Base-by-base conservation (phyloP, 2,888 invertebrate genomes). In the Sisyra nigra region DNA sequence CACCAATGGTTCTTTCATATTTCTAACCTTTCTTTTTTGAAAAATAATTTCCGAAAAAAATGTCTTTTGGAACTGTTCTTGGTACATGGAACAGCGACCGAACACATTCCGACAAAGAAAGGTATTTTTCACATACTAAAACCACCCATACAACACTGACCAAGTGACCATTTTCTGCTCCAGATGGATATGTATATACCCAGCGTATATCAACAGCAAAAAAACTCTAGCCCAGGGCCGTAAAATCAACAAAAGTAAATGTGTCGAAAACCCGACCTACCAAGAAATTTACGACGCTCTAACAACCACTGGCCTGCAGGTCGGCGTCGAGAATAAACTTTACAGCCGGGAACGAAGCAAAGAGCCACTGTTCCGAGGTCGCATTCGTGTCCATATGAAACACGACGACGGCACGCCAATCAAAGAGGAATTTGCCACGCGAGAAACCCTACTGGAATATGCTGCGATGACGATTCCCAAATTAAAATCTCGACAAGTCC, bases 151-250 rank as follows among this genome's bases (percentile, higher is more conserved):
- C 40, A 40, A 37, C 40, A 47, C 46, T 40, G 45, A 40, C 14
- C 38, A 18, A 42, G 18, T 18, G 34, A 14, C 15, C 38, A 45
- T 46, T 44, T 37, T 32, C 51, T 49, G 52, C 60, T 60, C 46
- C 66, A 85, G 86, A 57, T 98, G 97, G 97, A 72, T 96, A 45
- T 93, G 93, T 58, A 80, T 98, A 47, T 98, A 98, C 62, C 98
- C 98, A 44, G 84, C 91, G 0, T 98, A 97, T 55, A 69, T 98
- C 40, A 97, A 98, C 58, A 88, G 81, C 53, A 93, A 91, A 57
- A 93, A 88, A 60, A 85, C 91, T 0, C 60, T 85, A 11, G 86
- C 86, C 2, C 82, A 93, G 61, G 98, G 98, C 4, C 71, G 98
- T 29, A 75, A 80, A 51, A 66, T 98, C 15, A 65, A 85, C 1